Conservation (phyloP, 2,113 vertebrate genomes). For the Xyliphius kryptos region DNA sequence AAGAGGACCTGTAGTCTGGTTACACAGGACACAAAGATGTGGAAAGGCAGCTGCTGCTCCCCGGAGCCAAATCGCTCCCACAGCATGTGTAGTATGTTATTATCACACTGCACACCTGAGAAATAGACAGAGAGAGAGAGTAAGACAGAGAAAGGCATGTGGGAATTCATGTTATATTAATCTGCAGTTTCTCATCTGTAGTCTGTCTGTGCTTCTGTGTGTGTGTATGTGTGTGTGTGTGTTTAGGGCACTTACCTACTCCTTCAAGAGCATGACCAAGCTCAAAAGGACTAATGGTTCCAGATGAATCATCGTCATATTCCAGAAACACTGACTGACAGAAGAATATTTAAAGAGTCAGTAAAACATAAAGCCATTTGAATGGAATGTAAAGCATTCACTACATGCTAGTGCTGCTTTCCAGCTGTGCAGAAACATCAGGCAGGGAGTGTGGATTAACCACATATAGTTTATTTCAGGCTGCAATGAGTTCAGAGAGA, state of each 20-base stretch:
- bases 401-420: too few species aligned
- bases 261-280: slow-evolving; percentile 57
- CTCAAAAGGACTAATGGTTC: slow-evolving; percentile 67
- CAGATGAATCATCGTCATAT: slow-evolving; percentile 66
- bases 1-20: slow-evolving; percentile 62
- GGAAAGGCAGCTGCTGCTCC: slow-evolving; percentile 57
- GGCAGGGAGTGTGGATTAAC: too few species aligned
- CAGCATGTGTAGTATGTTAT: slow-evolving; percentile 54
- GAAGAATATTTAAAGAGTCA: too few species aligned
- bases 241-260: slow-evolving; percentile 48
- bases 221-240: slow-evolving; percentile 1
- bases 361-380: too few species aligned
- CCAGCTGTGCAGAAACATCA: too few species aligned
- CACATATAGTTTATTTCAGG: too few species aligned
- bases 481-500: too few species aligned
- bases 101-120: slow-evolving; percentile 61
- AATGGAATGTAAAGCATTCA: too few species aligned
- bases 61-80: slow-evolving; percentile 61
- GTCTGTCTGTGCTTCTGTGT: too few species aligned
- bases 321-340: slow-evolving; percentile 59
- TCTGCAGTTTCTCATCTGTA: too few species aligned
- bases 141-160: background rate
- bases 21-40: slow-evolving; percentile 60
- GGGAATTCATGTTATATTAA: too few species aligned
- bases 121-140: background rate